Percentiles rank a stretch among this genome's conserved stretches.
These are phyloP conservation scores for Nudaria mundana DNA, from an alignment of 2,888 invertebrate genomes.

Conservation along the genomic window DNA sequence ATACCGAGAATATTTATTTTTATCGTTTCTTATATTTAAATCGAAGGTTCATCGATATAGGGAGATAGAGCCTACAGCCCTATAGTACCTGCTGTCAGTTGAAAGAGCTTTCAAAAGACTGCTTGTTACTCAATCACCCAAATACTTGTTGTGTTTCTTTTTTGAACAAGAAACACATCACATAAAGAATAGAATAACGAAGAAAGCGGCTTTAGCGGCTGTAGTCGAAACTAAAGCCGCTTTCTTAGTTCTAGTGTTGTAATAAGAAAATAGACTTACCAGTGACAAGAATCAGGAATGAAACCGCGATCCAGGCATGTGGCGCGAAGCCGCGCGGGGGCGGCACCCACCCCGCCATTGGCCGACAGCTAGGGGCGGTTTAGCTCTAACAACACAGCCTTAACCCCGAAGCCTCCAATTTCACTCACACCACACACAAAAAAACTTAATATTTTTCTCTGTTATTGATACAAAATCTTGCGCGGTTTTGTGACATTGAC, in stretches of 20 bases:
- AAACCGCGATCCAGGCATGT: constrained; percentile 44
- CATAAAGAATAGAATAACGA: too few species aligned
- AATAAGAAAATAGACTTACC: constrained; percentile 61
- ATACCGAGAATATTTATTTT: too few species aligned
- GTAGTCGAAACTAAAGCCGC: too few species aligned
- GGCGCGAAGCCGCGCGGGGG: constrained; percentile 60
- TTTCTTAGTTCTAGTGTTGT: constrained; percentile 2
- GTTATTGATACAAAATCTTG: constrained; percentile 20
- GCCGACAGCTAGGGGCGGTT: constrained; percentile 65
- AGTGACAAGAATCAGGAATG: constrained; percentile 51
- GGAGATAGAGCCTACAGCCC: too few species aligned
- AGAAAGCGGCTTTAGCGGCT: too few species aligned
- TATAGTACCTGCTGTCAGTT: too few species aligned
- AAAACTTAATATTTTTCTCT: constrained; percentile 9
- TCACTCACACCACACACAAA: constrained; percentile 22
- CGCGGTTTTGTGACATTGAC: constrained; percentile 25
- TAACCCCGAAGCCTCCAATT: constrained; percentile 36
- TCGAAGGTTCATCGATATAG: too few species aligned
- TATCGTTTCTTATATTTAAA: too few species aligned
- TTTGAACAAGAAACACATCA: neutral
- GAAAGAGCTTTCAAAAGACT: too few species aligned
- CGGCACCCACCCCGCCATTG: constrained; percentile 70
- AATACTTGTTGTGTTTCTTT: neutral
- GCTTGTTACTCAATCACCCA: too few species aligned
- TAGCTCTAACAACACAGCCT: constrained; percentile 55